Evolutionary conservation across 2,113 vertebrate genomes (phyloP).

Genomic region (Poecile atricapillus): DNA sequence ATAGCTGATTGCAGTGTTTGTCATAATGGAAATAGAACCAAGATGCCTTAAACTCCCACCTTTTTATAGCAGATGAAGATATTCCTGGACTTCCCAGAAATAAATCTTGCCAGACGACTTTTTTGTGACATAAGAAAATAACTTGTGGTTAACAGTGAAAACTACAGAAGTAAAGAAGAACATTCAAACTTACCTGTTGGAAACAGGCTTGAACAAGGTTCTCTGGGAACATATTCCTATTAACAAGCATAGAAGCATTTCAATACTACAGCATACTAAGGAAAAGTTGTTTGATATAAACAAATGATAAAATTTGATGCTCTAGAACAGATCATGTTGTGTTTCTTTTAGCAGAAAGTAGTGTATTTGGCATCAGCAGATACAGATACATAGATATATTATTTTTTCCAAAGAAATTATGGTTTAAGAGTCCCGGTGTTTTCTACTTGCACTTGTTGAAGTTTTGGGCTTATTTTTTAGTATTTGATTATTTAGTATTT

Average conservation of each 20-base stretch:
- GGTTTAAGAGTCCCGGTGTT: not conserved
- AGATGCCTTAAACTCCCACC: not conserved
- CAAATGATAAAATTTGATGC: not conserved
- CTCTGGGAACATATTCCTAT: conserved; percentile 98
- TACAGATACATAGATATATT: too few relatives aligned
- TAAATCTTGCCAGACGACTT: not conserved
- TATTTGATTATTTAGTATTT: not conserved
- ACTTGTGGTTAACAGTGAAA: not conserved
- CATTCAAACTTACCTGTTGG: conserved; percentile 83
- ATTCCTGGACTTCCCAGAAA: not conserved
- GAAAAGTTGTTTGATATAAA: not conserved
- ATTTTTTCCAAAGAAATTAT: not conserved
- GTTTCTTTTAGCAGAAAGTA: not conserved
- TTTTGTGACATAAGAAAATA: not conserved
- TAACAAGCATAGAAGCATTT: conserved; percentile 26
- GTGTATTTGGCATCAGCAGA: not conserved
- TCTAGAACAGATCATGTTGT: not conserved
- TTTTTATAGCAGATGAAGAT: not conserved
- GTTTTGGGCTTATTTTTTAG: not conserved
- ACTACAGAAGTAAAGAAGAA: not conserved
- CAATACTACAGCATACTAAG: not conserved
- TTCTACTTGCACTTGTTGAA: not conserved
- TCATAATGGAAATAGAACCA: not conserved
- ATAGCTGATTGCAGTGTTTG: not conserved
- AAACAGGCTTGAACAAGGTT: conserved; percentile 97